These are phyloP conservation scores for Habroteleia sp. DNA, from an alignment of 2,888 invertebrate genomes.

Conservation along the genomic window DNA sequence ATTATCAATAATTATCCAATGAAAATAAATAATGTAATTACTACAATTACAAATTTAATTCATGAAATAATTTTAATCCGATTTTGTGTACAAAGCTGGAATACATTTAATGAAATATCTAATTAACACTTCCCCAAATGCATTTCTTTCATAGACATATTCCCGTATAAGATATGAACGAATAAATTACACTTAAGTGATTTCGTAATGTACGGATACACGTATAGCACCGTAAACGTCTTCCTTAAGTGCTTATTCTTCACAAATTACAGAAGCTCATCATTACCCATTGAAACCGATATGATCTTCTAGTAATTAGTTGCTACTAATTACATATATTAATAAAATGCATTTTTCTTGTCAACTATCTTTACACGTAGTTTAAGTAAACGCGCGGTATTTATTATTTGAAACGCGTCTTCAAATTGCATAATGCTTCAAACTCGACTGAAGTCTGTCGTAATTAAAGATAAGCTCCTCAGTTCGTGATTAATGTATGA, in stretches of 20 bases:
- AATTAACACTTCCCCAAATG: conserved; percentile 2
- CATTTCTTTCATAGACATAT: not conserved
- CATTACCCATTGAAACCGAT: conserved; percentile 75
- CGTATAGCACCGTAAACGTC: conserved; percentile 3
- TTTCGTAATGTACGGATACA: conserved; percentile 2
- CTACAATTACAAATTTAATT: no score
- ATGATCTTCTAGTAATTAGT: conserved; percentile 78
- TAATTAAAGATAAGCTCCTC: conserved; percentile 55
- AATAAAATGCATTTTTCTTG: conserved; percentile 66
- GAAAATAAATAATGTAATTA: no score
- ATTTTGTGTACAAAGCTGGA: no score
- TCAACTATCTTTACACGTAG: conserved; percentile 33
- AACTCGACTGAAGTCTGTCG: conserved; percentile 43
- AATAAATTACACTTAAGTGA: conserved; percentile 20
- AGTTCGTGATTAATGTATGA: conserved; percentile 50
- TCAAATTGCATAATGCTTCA: conserved; percentile 32
- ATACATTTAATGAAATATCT: not conserved
- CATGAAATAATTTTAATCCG: no score
- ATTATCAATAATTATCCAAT: no score
- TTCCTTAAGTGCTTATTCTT: conserved; percentile 44
- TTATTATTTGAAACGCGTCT: conserved; percentile 39
- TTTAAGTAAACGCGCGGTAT: conserved; percentile 20
- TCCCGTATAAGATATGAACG: not conserved
- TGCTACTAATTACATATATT: conserved; percentile 72
- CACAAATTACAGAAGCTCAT: conserved; percentile 76